Evolutionary conservation across 1,140 invertebrate genomes (phyloP).

Genomic region (Drosophila lacertosa): DNA sequence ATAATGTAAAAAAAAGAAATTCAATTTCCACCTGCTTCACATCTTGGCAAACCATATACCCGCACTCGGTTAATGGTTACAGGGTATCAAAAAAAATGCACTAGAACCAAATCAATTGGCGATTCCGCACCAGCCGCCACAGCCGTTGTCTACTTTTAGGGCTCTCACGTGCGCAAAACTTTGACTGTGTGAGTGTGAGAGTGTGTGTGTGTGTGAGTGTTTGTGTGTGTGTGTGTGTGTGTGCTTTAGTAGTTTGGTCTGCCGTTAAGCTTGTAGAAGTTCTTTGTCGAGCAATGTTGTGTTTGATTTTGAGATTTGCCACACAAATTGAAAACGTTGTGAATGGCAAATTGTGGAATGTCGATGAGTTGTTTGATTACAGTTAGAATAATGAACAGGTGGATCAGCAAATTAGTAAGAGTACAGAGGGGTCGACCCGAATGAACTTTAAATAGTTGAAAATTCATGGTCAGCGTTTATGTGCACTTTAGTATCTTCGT

Average conservation of each 20-base stretch:
- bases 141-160: conserved; percentile 75
- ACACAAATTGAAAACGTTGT: conserved; percentile 40
- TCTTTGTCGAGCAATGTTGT: conserved; percentile 53
- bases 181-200: conserved; percentile 14
- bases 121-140: conserved; percentile 54
- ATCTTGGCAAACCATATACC: too few species aligned
- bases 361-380: conserved; percentile 19
- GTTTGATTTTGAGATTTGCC: conserved; percentile 61
- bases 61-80: too few species aligned
- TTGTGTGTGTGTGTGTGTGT: conserved; percentile 21
- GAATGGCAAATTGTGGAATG: conserved; percentile 44
- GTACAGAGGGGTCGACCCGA: too few species aligned
- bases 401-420: too few species aligned
- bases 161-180: conserved; percentile 61
- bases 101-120: conserved; percentile 69
- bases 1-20: too few species aligned
- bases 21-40: too few species aligned
- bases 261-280: conserved; percentile 61
- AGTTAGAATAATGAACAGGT: neutral
- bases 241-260: conserved; percentile 32
- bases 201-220: conserved; percentile 15
- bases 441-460: conserved; percentile 35
- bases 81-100: conserved; percentile 3
- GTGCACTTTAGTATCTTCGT: conserved; percentile 7
- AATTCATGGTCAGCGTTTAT: conserved; percentile 26